These are phyloP conservation scores for Sebastes vulpes DNA, from an alignment of 2,797 vertebrate species.

Conservation along the genomic window DNA sequence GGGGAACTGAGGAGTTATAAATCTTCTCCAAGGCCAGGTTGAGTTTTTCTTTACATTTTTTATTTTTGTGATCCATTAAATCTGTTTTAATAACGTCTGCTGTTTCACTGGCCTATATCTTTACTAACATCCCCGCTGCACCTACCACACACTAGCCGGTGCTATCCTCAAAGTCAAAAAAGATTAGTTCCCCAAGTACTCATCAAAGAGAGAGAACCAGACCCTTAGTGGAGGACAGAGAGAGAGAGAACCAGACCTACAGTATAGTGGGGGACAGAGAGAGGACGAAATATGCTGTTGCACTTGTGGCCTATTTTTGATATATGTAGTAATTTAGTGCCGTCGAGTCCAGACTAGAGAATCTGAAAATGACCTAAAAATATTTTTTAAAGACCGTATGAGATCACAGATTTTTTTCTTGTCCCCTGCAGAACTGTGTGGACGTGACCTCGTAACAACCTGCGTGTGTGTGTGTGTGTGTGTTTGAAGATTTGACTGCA, in stretches of 20 bases:
- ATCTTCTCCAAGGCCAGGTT: slow-evolving; percentile 34
- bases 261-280: not conserved
- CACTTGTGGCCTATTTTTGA: slow-evolving; percentile 5
- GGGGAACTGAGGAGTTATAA: slow-evolving; percentile 23
- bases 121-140: slow-evolving; percentile 3
- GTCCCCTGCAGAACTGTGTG: not conserved
- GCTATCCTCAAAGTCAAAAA: slow-evolving; percentile 1
- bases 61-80: slow-evolving; percentile 32
- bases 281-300: not conserved
- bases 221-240: not conserved
- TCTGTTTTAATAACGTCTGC: slow-evolving; percentile 28
- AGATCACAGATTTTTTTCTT: not conserved
- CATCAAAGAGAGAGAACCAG: not conserved
- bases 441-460: slow-evolving; percentile 27
- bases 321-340: not conserved
- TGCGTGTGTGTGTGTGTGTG: not conserved
- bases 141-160: slow-evolving; percentile 23
- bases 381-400: not conserved
- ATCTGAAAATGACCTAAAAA: not conserved
- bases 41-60: slow-evolving; percentile 8
- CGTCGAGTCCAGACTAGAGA: not conserved
- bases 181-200: not conserved
- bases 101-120: slow-evolving; percentile 31
- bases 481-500: slow-evolving; percentile 18
- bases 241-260: not conserved